Evolutionary conservation across 2,113 vertebrate species (phyloP).

Genomic region (Forbesichthys papilliferus): DNA sequence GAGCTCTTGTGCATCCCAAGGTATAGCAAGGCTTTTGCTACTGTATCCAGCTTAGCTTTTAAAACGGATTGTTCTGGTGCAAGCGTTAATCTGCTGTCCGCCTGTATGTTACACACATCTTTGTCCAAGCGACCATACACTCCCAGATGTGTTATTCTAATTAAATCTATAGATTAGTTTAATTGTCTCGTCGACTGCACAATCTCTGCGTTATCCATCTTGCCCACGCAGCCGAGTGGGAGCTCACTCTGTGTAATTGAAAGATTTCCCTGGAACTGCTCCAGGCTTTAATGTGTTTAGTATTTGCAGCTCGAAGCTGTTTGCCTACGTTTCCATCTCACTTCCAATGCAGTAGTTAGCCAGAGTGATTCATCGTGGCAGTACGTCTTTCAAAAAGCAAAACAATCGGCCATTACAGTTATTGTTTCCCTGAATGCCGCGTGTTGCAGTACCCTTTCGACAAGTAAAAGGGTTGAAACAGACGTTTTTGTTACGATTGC

Average conservation of each 20-base stretch:
- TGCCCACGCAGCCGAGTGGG: slow-evolving; percentile 57
- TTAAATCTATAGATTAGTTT: slow-evolving; percentile 80
- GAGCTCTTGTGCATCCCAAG: slow-evolving; percentile 24
- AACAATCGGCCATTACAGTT: slow-evolving; percentile 55
- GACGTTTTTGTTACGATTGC: neutral
- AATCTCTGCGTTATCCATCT: slow-evolving; percentile 74
- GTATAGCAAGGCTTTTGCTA: slow-evolving; percentile 21
- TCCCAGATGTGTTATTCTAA: slow-evolving; percentile 78
- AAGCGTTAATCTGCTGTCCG: slow-evolving; percentile 67
- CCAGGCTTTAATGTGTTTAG: slow-evolving; percentile 74
- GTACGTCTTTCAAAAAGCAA: slow-evolving; percentile 58
- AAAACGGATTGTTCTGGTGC: slow-evolving; percentile 51
- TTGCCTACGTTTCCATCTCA: slow-evolving; percentile 66
- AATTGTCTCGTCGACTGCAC: slow-evolving; percentile 71
- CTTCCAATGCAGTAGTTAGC: slow-evolving; percentile 64
- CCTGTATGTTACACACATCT: slow-evolving; percentile 59
- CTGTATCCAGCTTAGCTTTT: slow-evolving; percentile 48
- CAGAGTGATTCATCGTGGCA: slow-evolving; percentile 53
- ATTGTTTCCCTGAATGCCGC: slow-evolving; percentile 51
- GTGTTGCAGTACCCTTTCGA: neutral
- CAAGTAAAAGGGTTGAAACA: slow-evolving; percentile 4
- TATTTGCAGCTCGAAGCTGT: slow-evolving; percentile 64
- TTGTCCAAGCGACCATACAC: slow-evolving; percentile 56
- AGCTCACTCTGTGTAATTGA: slow-evolving; percentile 80
- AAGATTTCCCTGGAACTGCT: slow-evolving; percentile 75